Evolutionary conservation across 2,888 invertebrate genomes (phyloP).

Genomic region (Pteria penguin): DNA sequence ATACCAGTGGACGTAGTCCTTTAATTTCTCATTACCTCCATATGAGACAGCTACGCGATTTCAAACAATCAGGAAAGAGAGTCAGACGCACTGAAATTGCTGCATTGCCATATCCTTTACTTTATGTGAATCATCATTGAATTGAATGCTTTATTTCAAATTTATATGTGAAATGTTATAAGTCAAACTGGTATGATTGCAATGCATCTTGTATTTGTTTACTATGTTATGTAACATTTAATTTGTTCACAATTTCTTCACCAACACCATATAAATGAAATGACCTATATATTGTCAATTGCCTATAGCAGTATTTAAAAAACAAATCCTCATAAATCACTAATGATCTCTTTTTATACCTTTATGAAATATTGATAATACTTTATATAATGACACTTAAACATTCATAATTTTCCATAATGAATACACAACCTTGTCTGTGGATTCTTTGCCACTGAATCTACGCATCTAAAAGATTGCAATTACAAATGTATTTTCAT

Average conservation of each 20-base stretch:
- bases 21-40: conserved; percentile 78
- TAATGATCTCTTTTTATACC: too few relatives aligned
- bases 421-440: neutral
- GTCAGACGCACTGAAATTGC: conserved; percentile 74
- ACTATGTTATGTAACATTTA: too few relatives aligned
- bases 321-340: too few relatives aligned
- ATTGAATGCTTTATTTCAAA: neutral
- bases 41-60: conserved; percentile 70
- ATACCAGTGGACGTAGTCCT: conserved; percentile 77
- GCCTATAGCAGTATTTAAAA: too few relatives aligned
- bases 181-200: neutral
- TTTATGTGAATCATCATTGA: too few relatives aligned
- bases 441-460: neutral
- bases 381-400: neutral
- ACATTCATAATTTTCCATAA: neutral
- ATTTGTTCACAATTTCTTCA: too few relatives aligned
- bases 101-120: conserved; percentile 71
- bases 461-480: too few relatives aligned
- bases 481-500: too few relatives aligned
- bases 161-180: neutral
- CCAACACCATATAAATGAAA: too few relatives aligned
- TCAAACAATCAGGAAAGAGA: conserved; percentile 68
- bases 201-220: too few relatives aligned
- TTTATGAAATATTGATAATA: too few relatives aligned
- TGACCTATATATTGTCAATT: too few relatives aligned